Base-by-base conservation (phyloP, 2,113 vertebrate species). In the Oostethus manadensis region DNA sequence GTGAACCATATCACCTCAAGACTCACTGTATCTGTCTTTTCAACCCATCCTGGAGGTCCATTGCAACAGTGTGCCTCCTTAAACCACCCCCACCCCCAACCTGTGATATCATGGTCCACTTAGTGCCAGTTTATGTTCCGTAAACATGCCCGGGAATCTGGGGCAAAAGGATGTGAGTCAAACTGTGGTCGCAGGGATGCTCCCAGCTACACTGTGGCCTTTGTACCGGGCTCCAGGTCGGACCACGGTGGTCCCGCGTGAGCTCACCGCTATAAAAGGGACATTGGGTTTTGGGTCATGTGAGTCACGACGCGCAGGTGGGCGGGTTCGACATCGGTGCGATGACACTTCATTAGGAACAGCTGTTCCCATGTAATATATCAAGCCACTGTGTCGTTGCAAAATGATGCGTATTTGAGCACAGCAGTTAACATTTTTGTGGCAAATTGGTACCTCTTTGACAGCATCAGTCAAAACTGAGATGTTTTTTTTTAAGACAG, bases 111-210 rank as follows among this genome's bases (percentile, higher is more conserved):
- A 83, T 78, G 51, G 61, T 64, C 72, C 56, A 46, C 51, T 56
- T 64, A 48, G 76, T 51, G 62, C 69, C 73, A 72, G 60, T 55
- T 55, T 14, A 38, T 60, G 6, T 70, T 86, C 74, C 71, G 68
- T 80, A 82, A 84, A 86, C 71, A 78, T 14, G 33, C 43, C 68
- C 62, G 71, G 68, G 73, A 68, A 78, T 64, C 59, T 40, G 64
- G 72, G 29, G 66, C 66, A 87, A 40, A 40, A 55, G 86, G 85
- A 88, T 79, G 73, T 88, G 88, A 89, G 73, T 88, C 83, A 83
- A 83, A 49, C 76, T 75, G 78, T 35, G 77, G 53, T 78, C 56
- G 10, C 65, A 74, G 72, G 67, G 68, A 9, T 48, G 67, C 74
- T 70, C 60, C 63, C 38, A 2, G 63, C 29, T 76, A 88, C 84